Evolutionary conservation across 2,113 vertebrate species (phyloP).

Genomic region (Macrotis lagotis): DNA sequence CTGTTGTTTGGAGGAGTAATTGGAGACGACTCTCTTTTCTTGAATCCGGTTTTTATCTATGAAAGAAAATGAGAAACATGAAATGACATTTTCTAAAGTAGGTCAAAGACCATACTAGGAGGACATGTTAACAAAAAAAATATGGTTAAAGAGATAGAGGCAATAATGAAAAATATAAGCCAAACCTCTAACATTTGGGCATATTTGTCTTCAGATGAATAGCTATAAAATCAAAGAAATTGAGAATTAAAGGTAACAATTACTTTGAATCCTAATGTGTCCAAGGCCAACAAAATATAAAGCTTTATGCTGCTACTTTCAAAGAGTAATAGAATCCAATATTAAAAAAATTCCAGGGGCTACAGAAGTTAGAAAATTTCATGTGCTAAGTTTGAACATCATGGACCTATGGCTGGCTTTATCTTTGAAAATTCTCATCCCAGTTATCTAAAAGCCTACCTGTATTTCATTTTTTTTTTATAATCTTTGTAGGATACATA

Average conservation of each 20-base stretch:
- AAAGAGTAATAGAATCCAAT: conserved; percentile 34
- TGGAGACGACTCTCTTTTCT: conserved; percentile 78
- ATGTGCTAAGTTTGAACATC: conserved; percentile 12
- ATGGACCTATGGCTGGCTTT: conserved; percentile 27
- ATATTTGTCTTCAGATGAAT: conserved; percentile 45
- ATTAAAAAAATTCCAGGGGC: background rate
- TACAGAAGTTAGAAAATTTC: conserved; percentile 33
- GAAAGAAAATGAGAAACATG: conserved; percentile 75
- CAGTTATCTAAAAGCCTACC: background rate
- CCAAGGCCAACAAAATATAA: conserved; percentile 44
- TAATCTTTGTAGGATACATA: conserved; percentile 34
- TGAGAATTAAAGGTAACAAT: conserved; percentile 54
- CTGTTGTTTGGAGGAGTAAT: conserved; percentile 75
- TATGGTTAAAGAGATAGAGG: conserved; percentile 53
- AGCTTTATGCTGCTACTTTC: background rate
- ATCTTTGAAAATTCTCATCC: conserved; percentile 5
- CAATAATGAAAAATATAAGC: conserved; percentile 38
- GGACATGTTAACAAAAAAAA: conserved; percentile 50
- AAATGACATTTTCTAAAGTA: conserved; percentile 71
- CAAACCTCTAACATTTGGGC: conserved; percentile 40
- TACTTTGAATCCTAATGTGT: conserved; percentile 31
- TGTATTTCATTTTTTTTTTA: background rate
- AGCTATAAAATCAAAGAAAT: conserved; percentile 26
- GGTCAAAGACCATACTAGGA: conserved; percentile 66
- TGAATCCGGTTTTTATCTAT: conserved; percentile 83